phyloP scores from a whole-genome alignment of 2,797 vertebrate species.

The Buceros bicornis region DNA sequence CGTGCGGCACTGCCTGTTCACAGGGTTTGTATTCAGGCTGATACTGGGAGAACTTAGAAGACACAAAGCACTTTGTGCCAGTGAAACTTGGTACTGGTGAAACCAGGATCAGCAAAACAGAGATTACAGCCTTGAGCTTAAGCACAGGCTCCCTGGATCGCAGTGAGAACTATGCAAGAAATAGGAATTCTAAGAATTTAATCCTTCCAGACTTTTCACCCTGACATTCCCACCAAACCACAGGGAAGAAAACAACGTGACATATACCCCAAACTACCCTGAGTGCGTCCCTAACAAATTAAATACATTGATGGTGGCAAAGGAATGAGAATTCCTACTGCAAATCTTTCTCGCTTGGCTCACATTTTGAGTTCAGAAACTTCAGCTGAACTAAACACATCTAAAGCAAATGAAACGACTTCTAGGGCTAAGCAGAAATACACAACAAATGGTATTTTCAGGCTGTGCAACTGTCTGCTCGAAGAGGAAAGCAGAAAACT shows the following conservation, averaged over 20 bases:
- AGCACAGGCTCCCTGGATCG: neutral
- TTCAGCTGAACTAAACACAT: neutral
- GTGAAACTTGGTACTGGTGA: neutral
- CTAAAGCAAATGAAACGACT: constrained; percentile 28
- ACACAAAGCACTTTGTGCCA: neutral
- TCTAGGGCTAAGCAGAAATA: constrained; percentile 14
- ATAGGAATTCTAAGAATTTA: neutral
- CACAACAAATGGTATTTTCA: neutral
- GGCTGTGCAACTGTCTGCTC: neutral
- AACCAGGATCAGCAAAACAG: neutral
- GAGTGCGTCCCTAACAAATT: neutral
- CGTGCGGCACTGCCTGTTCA: neutral
- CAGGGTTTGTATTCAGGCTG: neutral
- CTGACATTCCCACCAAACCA: neutral
- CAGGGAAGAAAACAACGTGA: neutral
- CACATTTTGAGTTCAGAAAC: neutral
- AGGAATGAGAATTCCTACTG: neutral
- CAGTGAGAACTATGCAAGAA: neutral
- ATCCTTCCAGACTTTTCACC: neutral
- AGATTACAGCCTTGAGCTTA: neutral
- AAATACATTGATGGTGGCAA: neutral
- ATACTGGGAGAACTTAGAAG: neutral
- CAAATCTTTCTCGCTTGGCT: neutral
- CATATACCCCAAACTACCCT: neutral
- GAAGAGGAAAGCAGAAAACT: neutral